Percentiles rank a stretch among this genome's conserved stretches.
These are phyloP conservation scores for Numenius phaeopus DNA, from an alignment of 2,797 vertebrate genomes.

Conservation along the genomic window DNA sequence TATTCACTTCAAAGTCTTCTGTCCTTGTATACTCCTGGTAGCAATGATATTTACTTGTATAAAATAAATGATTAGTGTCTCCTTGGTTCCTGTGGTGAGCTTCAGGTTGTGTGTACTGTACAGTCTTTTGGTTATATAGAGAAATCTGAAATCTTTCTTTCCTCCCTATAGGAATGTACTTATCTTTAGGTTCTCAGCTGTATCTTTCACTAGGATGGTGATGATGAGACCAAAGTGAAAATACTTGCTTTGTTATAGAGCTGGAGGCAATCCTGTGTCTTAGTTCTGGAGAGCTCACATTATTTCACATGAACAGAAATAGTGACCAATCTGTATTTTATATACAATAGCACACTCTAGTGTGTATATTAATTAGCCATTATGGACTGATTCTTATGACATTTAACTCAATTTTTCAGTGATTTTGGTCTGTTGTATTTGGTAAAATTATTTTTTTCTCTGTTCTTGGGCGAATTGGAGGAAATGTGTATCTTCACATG, in stretches of 20 bases:
- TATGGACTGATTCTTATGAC: neutral
- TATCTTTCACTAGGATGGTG: neutral
- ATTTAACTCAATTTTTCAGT: neutral
- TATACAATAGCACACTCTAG: constrained; percentile 59
- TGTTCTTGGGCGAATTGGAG: neutral
- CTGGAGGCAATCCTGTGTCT: neutral
- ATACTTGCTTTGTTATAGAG: neutral
- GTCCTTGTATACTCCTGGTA: neutral
- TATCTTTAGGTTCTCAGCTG: neutral
- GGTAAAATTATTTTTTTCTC: neutral
- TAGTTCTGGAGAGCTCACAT: neutral
- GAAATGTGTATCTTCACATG: neutral
- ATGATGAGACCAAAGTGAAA: neutral
- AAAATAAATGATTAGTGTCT: neutral
- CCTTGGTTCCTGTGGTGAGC: neutral
- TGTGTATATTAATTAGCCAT: constrained; percentile 35
- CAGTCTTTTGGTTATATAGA: neutral
- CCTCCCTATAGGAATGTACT: neutral
- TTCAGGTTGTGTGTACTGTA: neutral
- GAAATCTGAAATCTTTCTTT: neutral
- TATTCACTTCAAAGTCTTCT: neutral
- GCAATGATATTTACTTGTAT: neutral
- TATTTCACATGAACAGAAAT: neutral
- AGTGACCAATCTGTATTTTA: constrained; percentile 6
- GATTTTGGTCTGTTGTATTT: neutral